These are phyloP conservation scores for Circaetus gallicus DNA, from an alignment of 2,113 vertebrate species.

Conservation along the genomic window DNA sequence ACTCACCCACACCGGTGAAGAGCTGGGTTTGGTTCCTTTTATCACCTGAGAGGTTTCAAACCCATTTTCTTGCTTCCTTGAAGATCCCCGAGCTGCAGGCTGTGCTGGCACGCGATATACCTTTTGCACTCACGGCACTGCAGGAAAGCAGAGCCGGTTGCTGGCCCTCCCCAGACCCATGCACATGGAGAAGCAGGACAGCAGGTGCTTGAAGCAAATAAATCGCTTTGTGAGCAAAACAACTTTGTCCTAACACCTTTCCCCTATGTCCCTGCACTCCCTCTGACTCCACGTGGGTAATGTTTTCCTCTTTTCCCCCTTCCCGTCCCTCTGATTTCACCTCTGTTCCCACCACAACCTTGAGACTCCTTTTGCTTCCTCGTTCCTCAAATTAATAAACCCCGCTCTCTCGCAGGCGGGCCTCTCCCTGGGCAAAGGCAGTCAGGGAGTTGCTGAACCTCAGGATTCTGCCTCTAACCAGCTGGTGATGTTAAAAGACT, in stretches of 20 bases:
- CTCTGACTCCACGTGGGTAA: background rate
- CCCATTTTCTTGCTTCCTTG: background rate
- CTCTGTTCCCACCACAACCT: background rate
- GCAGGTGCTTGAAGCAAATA: background rate
- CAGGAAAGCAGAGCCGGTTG: background rate
- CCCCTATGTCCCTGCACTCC: background rate
- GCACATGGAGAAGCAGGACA: background rate
- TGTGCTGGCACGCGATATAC: fast-evolving
- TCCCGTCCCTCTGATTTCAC: background rate
- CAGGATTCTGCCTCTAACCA: background rate
- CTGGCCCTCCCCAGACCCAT: background rate
- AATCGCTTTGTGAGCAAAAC: background rate
- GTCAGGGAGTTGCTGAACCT: background rate
- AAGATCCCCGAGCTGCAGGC: background rate
- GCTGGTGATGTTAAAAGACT: background rate
- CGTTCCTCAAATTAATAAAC: background rate
- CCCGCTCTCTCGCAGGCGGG: too few relatives aligned
- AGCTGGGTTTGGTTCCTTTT: background rate
- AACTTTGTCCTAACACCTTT: background rate
- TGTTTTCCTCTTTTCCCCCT: background rate
- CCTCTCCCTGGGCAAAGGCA: background rate
- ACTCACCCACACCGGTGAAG: background rate
- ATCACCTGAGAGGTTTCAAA: background rate
- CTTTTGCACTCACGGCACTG: background rate
- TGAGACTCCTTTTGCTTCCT: background rate